Evolutionary conservation across 2,888 invertebrate species (phyloP), one percentile per base, ranked within the genome.

Genomic region (Yponomeuta plumbellus): DNA sequence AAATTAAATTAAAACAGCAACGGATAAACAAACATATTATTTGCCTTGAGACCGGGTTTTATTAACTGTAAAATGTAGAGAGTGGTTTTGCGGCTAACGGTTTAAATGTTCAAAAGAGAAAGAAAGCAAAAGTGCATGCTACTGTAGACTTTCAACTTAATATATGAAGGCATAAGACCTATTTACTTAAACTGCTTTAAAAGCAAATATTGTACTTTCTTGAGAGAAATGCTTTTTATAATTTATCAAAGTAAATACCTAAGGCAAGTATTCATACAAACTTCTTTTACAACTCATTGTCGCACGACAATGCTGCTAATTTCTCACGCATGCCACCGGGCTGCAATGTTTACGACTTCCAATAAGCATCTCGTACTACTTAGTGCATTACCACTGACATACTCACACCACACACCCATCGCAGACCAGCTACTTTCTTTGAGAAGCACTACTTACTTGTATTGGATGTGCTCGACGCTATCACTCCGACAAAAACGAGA

Each of bases 371-470:
- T 52, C 5, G 34, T 34, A 26, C 5, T 26, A 34, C 44, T 17
- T 52, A 17, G 17, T 52, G 44, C 17, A 52, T 52, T 13, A 52
- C 44, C 17, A 52, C 17, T 52, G 44, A 52, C 44, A 52, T 17
- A 52, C 17, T 52, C 44, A 3, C 44, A 1, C 5, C 44, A 17
- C 44, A 17, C 17, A 52, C 44, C 44, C 17, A 52, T 34, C 8
- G 34, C 34, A n/a, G 13, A 59, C 34, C 61, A n/a, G 61, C 61
- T 26, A 61, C 61, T 61, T 61, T 61, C 61, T 61, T 61, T n/a
- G n/a, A 61, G 5, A 13, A 1, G 5, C 61, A 57, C 56, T 56
- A 89, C 90, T 91, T 84, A 90, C 90, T 85, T 81, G 87, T 79
- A 70, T 85, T 80, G 26, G 88, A 83, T 22, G 85, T 77, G 69